Evolutionary conservation across 2,888 invertebrate genomes (phyloP).

Genomic region (Mimachlamys varia): DNA sequence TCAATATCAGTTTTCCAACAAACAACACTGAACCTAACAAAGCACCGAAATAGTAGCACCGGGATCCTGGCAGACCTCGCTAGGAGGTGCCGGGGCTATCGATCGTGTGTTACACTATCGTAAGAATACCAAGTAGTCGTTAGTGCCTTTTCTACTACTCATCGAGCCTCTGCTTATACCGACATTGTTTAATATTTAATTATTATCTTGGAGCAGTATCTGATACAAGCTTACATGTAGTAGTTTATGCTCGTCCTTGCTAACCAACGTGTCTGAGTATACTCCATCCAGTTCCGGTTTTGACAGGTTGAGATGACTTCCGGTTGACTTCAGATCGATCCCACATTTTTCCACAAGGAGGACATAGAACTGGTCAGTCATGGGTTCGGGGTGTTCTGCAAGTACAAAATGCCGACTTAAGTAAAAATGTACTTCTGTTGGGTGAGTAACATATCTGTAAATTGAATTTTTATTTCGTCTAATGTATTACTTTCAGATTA

Average conservation of each 20-base stretch:
- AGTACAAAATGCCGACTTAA: neutral
- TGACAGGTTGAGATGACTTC: constrained; percentile 52
- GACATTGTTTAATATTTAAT: constrained; percentile 20
- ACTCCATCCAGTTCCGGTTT: constrained; percentile 56
- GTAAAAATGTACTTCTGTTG: neutral
- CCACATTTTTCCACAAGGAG: constrained; percentile 44
- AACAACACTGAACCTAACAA: neutral
- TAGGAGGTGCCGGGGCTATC: too few relatives aligned
- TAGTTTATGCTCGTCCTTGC: constrained; percentile 43
- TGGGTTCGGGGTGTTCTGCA: constrained; percentile 54
- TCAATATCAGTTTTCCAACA: too few relatives aligned
- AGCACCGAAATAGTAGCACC: neutral
- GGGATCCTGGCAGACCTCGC: too few relatives aligned
- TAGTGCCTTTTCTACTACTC: neutral
- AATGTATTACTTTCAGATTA: neutral
- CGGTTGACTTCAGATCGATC: constrained; percentile 39
- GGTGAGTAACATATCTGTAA: neutral
- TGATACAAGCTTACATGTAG: neutral
- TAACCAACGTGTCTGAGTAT: constrained; percentile 54
- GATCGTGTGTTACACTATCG: neutral
- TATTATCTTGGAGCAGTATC: neutral
- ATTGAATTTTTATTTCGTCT: neutral
- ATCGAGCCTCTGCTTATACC: neutral
- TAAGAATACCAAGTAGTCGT: neutral
- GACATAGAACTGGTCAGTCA: constrained; percentile 55